Evolutionary conservation across 2,888 invertebrate genomes (phyloP).

Genomic region (Sarcophaga subvicina): DNA sequence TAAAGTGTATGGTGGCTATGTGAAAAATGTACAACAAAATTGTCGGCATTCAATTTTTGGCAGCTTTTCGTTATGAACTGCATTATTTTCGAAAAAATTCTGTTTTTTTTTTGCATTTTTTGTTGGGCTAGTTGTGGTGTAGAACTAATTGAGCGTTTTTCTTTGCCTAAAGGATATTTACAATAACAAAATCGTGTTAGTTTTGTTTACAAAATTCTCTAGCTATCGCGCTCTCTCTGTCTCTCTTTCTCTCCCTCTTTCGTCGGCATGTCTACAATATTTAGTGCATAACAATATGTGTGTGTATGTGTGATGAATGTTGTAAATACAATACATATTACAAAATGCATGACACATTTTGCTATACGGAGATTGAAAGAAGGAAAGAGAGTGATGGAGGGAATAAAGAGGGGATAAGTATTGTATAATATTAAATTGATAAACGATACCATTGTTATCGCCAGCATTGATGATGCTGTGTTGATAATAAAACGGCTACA

Average conservation of each 20-base stretch:
- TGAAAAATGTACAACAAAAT: too few relatives aligned
- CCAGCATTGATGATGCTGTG: not conserved
- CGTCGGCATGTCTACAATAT: not conserved
- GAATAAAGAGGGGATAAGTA: not conserved
- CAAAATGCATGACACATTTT: not conserved
- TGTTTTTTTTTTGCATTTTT: not conserved
- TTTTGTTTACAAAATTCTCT: not conserved
- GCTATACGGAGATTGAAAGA: not conserved
- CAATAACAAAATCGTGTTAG: not conserved
- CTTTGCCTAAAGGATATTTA: slow-evolving; percentile 1
- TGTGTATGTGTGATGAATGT: not conserved
- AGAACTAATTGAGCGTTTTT: slow-evolving; percentile 48
- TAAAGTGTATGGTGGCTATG: too few relatives aligned
- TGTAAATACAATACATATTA: not conserved
- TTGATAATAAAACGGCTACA: not conserved
- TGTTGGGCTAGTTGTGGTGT: not conserved
- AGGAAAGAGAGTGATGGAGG: not conserved
- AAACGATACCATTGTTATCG: not conserved
- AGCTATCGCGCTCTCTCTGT: not conserved
- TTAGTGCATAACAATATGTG: not conserved
- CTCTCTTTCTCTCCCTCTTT: not conserved
- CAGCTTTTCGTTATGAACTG: not conserved
- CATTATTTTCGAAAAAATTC: not conserved
- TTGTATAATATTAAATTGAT: not conserved
- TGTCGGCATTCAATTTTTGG: not conserved